These are phyloP conservation scores for Leptinotarsa tumamoca DNA, from an alignment of 2,888 invertebrate genomes.

Conservation along the genomic window DNA sequence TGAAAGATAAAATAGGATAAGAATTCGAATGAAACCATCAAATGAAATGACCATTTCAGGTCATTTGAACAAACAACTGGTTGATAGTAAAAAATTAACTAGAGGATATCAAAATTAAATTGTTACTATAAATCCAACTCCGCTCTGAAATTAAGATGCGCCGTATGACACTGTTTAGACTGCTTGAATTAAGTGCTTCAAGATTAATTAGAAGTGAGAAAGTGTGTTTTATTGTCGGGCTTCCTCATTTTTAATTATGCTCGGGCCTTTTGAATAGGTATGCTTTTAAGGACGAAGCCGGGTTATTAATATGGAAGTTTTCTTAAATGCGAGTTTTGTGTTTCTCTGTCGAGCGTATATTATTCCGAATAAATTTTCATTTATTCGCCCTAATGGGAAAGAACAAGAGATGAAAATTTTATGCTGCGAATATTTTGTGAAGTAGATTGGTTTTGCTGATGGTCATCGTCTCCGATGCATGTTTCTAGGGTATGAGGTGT, in stretches of 20 bases:
- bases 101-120: too few relatives aligned
- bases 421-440: neutral
- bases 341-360: conserved; percentile 25
- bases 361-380: conserved; percentile 27
- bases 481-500: too few relatives aligned
- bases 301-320: conserved; percentile 55
- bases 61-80: too few relatives aligned
- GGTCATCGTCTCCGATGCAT: neutral
- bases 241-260: conserved; percentile 41
- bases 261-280: conserved; percentile 16
- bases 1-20: too few relatives aligned
- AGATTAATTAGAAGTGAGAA: conserved; percentile 67
- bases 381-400: conserved; percentile 20
- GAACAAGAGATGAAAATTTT: neutral
- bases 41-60: too few relatives aligned
- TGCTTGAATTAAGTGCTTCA: conserved; percentile 64
- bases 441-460: neutral
- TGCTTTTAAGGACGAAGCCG: conserved; percentile 19
- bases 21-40: too few relatives aligned
- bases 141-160: conserved; percentile 66
- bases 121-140: conserved; percentile 59
- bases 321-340: conserved; percentile 52
- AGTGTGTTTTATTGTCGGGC: conserved; percentile 63
- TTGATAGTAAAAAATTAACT: too few relatives aligned
- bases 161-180: conserved; percentile 65